Base-by-base conservation (phyloP, 2,888 invertebrate genomes). In the Harpalus rufipes region DNA sequence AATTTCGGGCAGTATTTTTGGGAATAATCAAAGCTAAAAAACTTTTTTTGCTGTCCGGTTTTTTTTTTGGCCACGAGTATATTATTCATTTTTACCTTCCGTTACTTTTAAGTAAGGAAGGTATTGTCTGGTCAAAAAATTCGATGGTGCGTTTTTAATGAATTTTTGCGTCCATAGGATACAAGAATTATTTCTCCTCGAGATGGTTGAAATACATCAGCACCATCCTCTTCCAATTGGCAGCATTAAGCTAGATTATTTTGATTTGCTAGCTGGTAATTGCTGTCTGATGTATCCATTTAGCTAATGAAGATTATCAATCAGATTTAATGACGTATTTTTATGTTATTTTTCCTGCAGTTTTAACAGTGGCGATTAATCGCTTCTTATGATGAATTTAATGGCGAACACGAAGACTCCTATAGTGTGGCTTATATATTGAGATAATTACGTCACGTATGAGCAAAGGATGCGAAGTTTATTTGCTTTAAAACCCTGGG, bases 261-360 rank as follows among this genome's bases (percentile, higher is more conserved):
- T 79, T 79, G 61, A 79, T 79, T 59, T 58, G 32, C 58, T 14
- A 16, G 58, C 59, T 59, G 79, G 63, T 63, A 63, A 63, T 63
- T 63, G 63, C 63, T 12, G 63, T 1, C 25, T 63, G 25, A 63
- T 63, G 63, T 63, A 63, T 63, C 63, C 84, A 78, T 84, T 78
- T 63, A 76, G 18, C 84, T 84, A 84, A 84, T 84, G 84, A 84
- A 63, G 63, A 18, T 39, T 63, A 84, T 84, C 32, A 84, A 84
- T 84, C 84, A 84, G 76, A 16, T 78, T 78, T 84, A 84, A 84
- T 78, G 84, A 84, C 76, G 78, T 32, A 78, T 84, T 78, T 84
- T 84, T 84, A 61, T 65, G 56, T 39, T 25, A 63, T 63, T 63
- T 79, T 58, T 59, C 79, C 79, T 25, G 79, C 59, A 61, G 79